Percentiles rank a stretch among this genome's conserved stretches.
These are phyloP conservation scores for Hermaeophaga mercurialis DNA, from an alignment of 2,888 invertebrate species.

Conservation along the genomic window DNA sequence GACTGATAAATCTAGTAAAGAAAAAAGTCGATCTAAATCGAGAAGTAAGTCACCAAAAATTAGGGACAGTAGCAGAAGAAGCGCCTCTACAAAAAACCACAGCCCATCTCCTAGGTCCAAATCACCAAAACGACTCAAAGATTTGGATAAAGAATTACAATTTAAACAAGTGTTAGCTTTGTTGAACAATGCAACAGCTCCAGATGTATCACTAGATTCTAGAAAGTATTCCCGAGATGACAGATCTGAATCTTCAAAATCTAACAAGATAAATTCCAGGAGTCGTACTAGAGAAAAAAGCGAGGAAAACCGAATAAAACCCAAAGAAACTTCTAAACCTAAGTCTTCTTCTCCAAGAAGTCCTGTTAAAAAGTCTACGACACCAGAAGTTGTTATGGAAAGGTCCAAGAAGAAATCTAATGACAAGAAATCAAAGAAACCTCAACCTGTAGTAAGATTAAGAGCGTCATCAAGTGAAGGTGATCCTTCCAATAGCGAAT, in stretches of 20 bases:
- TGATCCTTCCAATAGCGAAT: slow-evolving; percentile 58
- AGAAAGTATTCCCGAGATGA: slow-evolving; percentile 33
- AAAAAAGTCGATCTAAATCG: slow-evolving; percentile 10
- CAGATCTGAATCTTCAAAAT: slow-evolving; percentile 41
- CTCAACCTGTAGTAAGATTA: slow-evolving; percentile 62
- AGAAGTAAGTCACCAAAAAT: not conserved
- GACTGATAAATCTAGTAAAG: slow-evolving; percentile 5
- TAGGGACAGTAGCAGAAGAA: not conserved
- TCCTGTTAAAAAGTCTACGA: slow-evolving; percentile 15
- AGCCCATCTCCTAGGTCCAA: not conserved
- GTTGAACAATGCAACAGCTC: slow-evolving; percentile 18
- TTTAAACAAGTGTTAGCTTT: slow-evolving; percentile 24
- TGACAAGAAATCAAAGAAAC: slow-evolving; percentile 48
- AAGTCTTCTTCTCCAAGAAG: slow-evolving; percentile 9
- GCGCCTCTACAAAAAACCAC: not conserved
- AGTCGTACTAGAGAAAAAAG: slow-evolving; percentile 26
- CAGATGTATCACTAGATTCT: slow-evolving; percentile 31
- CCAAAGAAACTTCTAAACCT: slow-evolving; percentile 24
- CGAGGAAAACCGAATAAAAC: slow-evolving; percentile 20
- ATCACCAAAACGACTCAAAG: not conserved
- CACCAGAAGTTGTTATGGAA: slow-evolving; percentile 32
- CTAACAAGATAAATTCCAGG: slow-evolving; percentile 6
- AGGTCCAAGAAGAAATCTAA: slow-evolving; percentile 24
- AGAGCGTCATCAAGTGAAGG: slow-evolving; percentile 63
- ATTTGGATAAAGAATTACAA: slow-evolving; percentile 10